phyloP scores from a whole-genome alignment of 2,888 invertebrate species.

The Tetranychus truncatus region DNA sequence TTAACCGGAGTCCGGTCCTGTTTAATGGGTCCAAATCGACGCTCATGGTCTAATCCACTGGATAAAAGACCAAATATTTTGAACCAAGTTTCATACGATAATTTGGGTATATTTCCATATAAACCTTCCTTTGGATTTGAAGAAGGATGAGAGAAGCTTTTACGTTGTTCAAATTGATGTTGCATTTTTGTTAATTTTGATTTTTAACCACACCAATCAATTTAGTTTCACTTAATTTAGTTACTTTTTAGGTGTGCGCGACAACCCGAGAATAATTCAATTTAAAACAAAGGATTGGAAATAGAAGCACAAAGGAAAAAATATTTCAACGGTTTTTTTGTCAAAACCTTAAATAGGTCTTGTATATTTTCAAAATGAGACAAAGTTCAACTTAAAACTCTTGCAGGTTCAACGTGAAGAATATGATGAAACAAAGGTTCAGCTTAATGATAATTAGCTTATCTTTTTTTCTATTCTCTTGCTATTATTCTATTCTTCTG shows the following conservation, averaged over 20 bases:
- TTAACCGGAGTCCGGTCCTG: constrained; percentile 18
- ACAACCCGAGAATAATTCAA: background rate
- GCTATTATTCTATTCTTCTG: no score
- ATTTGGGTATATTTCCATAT: constrained; percentile 16
- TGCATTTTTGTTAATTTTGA: background rate
- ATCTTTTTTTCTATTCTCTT: no score
- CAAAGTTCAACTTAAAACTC: no score
- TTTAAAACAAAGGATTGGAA: background rate
- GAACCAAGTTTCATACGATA: constrained; percentile 21
- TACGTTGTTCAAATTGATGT: constrained; percentile 6
- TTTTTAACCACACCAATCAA: background rate
- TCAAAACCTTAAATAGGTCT: no score
- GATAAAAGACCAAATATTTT: constrained; percentile 21
- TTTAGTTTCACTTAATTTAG: no score
- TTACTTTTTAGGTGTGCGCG: background rate
- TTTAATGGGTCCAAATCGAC: constrained; percentile 20
- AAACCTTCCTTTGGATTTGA: constrained; percentile 8
- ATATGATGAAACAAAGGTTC: no score
- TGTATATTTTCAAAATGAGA: no score
- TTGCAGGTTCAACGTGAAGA: no score
- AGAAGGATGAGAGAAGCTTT: background rate
- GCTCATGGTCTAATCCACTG: constrained; percentile 21
- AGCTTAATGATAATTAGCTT: no score
- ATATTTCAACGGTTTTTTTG: no score
- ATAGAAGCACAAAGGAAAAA: background rate